phyloP scores from a whole-genome alignment of 2,888 invertebrate species.

The Eubasilissa splendida region DNA sequence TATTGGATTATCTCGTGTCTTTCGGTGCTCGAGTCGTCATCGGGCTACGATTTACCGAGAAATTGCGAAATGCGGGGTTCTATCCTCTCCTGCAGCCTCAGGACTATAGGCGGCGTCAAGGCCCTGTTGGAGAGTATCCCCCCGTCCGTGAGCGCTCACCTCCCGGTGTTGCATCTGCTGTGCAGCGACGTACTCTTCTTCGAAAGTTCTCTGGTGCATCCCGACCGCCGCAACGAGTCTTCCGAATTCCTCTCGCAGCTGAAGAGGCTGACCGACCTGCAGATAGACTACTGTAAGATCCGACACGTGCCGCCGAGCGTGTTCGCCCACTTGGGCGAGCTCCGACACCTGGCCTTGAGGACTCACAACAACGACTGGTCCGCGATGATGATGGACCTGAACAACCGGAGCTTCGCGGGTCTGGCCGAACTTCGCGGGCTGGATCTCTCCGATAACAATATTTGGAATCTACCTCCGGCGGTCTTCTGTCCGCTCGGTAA shows the following conservation, averaged over 20 bases:
- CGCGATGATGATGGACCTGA: conserved; percentile 82
- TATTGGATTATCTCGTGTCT: conserved; percentile 9
- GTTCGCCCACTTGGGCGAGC: conserved; percentile 78
- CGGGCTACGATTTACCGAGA: conserved; percentile 72
- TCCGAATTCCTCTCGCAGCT: conserved; percentile 73
- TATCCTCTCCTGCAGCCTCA: conserved; percentile 78
- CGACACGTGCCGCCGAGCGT: conserved; percentile 81
- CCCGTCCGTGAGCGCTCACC: conserved; percentile 62
- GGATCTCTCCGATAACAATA: conserved; percentile 83
- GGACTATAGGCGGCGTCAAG: conserved; percentile 81
- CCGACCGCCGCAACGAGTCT: conserved; percentile 67
- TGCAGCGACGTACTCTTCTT: conserved; percentile 84
- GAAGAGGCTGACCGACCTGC: conserved; percentile 78
- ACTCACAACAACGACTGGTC: conserved; percentile 88
- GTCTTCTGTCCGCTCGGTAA: conserved; percentile 81
- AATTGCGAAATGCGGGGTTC: conserved; percentile 81
- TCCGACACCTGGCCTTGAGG: conserved; percentile 79
- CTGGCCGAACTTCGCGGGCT: conserved; percentile 79
- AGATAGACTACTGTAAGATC: conserved; percentile 84
- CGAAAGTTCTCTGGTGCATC: conserved; percentile 76
- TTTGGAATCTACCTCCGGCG: conserved; percentile 82
- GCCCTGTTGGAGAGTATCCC: conserved; percentile 78
- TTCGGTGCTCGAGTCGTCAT: conserved; percentile 47
- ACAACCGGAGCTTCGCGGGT: conserved; percentile 79
- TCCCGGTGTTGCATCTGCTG: conserved; percentile 77